These are phyloP conservation scores for Avahi laniger DNA, from an alignment of 2,797 vertebrate genomes.

Conservation along the genomic window DNA sequence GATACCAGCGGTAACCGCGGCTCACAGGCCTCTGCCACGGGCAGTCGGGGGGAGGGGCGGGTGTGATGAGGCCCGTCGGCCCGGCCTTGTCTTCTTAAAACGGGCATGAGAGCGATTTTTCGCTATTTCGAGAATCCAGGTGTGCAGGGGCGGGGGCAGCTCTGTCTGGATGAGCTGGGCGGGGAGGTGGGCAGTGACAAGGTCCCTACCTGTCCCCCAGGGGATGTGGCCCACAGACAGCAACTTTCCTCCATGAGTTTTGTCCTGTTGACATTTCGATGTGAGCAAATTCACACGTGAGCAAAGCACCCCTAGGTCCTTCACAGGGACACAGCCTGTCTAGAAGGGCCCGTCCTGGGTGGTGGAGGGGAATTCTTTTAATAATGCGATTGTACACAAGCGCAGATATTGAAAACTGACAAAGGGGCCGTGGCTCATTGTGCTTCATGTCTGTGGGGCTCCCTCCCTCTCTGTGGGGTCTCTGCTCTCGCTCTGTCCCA, in stretches of 20 bases:
- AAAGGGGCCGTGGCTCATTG: fast-evolving
- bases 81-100: not conserved
- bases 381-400: not conserved
- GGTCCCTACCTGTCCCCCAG: not conserved
- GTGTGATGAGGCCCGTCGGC: fast-evolving
- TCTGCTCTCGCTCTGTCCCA: not conserved
- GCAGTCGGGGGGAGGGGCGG: not conserved
- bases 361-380: not conserved
- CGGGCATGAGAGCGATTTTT: fast-evolving
- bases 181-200: too few relatives aligned
- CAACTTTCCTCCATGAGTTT: fast-evolving
- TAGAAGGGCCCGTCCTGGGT: fast-evolving
- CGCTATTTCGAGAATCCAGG: not conserved
- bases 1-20: fast-evolving
- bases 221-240: not conserved
- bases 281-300: not conserved
- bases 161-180: not conserved
- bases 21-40: not conserved
- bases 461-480: not conserved
- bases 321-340: fast-evolving
- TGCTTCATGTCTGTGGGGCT: fast-evolving
- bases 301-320: fast-evolving
- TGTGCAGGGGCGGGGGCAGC: too few relatives aligned
- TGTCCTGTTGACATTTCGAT: not conserved
- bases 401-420: fast-evolving